A percentile compares a stretch with the other conserved stretches of the same genome.
phyloP scores from a whole-genome alignment of 1,140 invertebrate genomes.

The Trichomalopsis sarcophagae region DNA sequence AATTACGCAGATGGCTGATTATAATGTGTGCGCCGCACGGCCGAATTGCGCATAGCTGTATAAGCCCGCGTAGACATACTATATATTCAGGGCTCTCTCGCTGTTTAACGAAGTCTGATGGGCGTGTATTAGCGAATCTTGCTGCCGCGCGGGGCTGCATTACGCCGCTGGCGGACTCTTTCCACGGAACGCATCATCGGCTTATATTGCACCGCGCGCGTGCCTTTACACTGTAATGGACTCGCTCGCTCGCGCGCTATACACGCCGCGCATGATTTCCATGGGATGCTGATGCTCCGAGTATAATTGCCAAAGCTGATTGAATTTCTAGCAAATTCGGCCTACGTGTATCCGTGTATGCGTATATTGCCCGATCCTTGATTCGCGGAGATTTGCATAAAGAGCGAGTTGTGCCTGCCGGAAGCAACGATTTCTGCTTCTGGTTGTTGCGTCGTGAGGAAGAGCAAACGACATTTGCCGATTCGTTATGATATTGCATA shows the following conservation, averaged over 20 bases:
- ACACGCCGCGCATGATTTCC: background rate
- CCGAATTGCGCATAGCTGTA: background rate
- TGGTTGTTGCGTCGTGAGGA: background rate
- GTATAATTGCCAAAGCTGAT: background rate
- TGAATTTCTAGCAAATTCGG: background rate
- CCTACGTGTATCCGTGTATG: too few relatives aligned
- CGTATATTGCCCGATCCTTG: background rate
- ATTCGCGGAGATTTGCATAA: background rate
- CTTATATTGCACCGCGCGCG: background rate
- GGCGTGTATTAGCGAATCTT: background rate
- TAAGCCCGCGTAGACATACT: background rate
- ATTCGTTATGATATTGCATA: too few relatives aligned
- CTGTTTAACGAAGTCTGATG: background rate
- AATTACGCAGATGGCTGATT: slow-evolving; percentile 25
- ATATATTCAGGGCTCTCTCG: background rate
- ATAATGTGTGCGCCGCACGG: background rate
- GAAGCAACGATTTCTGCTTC: too few relatives aligned
- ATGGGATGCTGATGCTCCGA: background rate
- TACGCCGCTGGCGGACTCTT: background rate
- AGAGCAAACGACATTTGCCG: background rate
- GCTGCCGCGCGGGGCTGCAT: background rate
- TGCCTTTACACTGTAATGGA: background rate
- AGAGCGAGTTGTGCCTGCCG: too few relatives aligned
- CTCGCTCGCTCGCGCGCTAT: background rate
- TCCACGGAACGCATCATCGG: background rate